Base-by-base conservation (phyloP, 2,888 invertebrate genomes). In the Aspidiotus destructor region DNA sequence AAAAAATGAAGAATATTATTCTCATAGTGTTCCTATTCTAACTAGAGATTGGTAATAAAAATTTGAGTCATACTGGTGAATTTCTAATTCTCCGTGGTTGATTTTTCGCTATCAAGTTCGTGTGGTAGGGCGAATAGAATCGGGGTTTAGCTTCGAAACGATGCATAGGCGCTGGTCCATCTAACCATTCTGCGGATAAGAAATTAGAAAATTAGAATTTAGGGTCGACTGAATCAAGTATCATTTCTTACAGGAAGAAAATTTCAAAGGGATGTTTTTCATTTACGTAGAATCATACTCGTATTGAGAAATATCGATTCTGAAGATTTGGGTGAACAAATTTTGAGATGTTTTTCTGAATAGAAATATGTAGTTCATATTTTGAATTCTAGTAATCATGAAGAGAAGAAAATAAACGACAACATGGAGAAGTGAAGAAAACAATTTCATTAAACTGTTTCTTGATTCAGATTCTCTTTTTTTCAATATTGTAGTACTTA, bases 71-170 rank as follows among this genome's bases (percentile, higher is more conserved):
- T 28, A 28, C 28, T 28, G 1, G 28, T 28, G 28, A 28, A 28
- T 28, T 28, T 28, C 28, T 28, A 28, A 28, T 28, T 60, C 60
- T 57, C 15, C 62, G 62, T 13, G 62, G 41, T 69, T 42, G 62
- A 52, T 55, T 55, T 15, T 62, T 69, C 3, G 62, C 40, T 10
- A 62, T 55, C 42, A 62, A 57, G 48, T 11, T 62, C 15, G 16
- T 48, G 57, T 62, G 53, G 58, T 69, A 69, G 6, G 69, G 69
- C 15, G 69, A 62, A 44, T 62, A 69, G 48, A 62, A 69, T 62
- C 69, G 41, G 1, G 69, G 54, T 44, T 69, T 69, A 11, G 57
- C 15, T 17, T 58, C 44, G 15, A 55, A 67, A 16, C 62, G 48
- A 57, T 62, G 62, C 11, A 41, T 40, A 10, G 54, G 69, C 28